Conservation (phyloP, 37 sponge, comb jelly and placozoan species). For the Ephydatia muelleri region DNA sequence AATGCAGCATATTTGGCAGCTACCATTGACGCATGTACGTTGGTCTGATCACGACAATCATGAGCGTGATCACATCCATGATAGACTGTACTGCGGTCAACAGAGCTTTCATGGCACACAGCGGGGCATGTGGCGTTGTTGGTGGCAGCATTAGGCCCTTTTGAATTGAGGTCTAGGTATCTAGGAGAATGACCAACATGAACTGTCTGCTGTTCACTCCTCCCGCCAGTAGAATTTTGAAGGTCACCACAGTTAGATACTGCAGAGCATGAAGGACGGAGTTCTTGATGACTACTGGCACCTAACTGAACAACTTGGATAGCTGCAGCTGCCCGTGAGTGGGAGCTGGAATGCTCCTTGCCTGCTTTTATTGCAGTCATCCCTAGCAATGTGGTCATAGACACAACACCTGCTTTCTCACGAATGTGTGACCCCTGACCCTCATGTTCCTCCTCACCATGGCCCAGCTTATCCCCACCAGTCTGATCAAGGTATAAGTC, state of each 20-base stretch:
- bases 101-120: not conserved
- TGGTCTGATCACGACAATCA: not conserved
- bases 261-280: not conserved
- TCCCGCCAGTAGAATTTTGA: not conserved
- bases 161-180: not conserved
- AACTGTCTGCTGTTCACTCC: not conserved
- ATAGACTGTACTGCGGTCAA: not conserved
- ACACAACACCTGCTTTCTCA: not conserved
- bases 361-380: not conserved
- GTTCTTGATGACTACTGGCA: not conserved
- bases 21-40: not conserved
- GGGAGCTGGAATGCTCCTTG: not conserved
- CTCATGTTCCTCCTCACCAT: not conserved
- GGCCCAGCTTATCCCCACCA: not conserved
- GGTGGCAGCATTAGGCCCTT: not conserved
- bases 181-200: not conserved
- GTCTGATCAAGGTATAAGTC: not conserved
- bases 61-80: not conserved
- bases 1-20: not conserved
- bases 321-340: not conserved
- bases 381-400: not conserved
- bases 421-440: not conserved
- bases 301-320: too few relatives aligned
- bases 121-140: not conserved
- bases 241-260: too few relatives aligned